Percentiles rank a stretch among this genome's conserved stretches.
phyloP scores from a whole-genome alignment of 2,797 vertebrate species.

The Erithacus rubecula region DNA sequence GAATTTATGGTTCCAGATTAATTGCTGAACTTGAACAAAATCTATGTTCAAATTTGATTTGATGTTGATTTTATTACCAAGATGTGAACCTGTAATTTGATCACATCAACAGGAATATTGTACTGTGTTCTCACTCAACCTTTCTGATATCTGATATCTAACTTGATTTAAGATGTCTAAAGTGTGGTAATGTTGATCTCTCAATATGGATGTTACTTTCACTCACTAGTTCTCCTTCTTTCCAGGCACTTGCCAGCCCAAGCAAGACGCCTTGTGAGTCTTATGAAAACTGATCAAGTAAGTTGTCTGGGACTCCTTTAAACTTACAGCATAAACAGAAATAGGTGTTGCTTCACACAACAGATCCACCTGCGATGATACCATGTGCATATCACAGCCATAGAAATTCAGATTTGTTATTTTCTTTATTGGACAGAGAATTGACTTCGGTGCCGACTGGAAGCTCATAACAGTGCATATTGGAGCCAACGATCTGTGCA shows the following conservation, averaged over 20 bases:
- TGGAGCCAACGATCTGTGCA: constrained; percentile 87
- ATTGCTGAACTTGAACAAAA: not conserved
- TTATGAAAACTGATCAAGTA: constrained; percentile 86
- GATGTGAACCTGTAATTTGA: not conserved
- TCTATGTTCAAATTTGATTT: not conserved
- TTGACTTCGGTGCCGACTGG: constrained; percentile 88
- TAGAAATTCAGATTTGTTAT: not conserved
- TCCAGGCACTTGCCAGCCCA: constrained; percentile 82
- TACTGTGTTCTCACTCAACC: not conserved
- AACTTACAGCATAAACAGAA: not conserved
- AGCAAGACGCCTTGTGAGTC: constrained; percentile 78
- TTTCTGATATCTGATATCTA: not conserved
- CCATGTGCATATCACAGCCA: not conserved
- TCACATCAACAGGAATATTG: not conserved
- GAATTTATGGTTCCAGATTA: not conserved
- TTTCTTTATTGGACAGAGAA: constrained; percentile 72
- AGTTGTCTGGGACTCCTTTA: constrained; percentile 15
- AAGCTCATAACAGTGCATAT: constrained; percentile 91
- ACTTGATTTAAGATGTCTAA: not conserved
- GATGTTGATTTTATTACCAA: not conserved
- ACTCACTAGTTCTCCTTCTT: constrained; percentile 6
- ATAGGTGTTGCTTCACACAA: not conserved
- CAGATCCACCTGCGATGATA: not conserved
- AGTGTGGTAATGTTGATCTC: not conserved
- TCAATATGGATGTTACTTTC: not conserved